Evolutionary conservation across 2,888 invertebrate species (phyloP).

Genomic region (Phorcus lineatus): DNA sequence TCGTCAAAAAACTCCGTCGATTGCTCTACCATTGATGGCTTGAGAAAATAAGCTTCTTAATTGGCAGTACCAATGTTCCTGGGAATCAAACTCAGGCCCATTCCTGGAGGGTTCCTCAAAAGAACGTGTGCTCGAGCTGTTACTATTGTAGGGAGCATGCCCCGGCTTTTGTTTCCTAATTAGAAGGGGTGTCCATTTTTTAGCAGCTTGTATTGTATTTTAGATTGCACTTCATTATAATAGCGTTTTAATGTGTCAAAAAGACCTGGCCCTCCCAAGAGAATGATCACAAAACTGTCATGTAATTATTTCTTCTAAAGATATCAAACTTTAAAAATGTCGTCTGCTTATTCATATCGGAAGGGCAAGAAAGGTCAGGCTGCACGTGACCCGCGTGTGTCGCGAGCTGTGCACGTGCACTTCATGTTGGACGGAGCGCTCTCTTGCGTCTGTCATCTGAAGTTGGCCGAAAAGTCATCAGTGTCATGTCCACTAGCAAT

Average conservation of each 20-base stretch:
- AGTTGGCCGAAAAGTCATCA: background rate
- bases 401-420: constrained; percentile 12
- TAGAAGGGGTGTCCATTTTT: constrained; percentile 19
- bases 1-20: no score
- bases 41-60: background rate
- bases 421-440: background rate
- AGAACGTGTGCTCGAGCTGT: background rate
- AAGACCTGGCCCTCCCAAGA: background rate
- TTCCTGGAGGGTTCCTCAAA: background rate
- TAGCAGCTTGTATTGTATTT: background rate
- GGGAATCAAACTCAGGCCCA: background rate
- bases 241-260: constrained; percentile 2
- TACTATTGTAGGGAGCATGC: background rate
- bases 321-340: constrained; percentile 7
- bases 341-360: constrained; percentile 20
- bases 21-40: no score
- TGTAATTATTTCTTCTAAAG: constrained; percentile 17
- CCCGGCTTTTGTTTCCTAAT: constrained; percentile 7
- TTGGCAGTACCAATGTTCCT: constrained; percentile 8
- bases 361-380: constrained; percentile 5
- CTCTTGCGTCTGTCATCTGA: constrained; percentile 1
- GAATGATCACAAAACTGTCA: constrained; percentile 16
- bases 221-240: constrained; percentile 17
- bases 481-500: constrained; percentile 11
- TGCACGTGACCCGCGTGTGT: constrained; percentile 14